Percentiles rank a stretch among this genome's conserved stretches.
Conservation (phyloP, 64 coral and sea anemone species). For the Stichodactyla mertensii region DNA sequence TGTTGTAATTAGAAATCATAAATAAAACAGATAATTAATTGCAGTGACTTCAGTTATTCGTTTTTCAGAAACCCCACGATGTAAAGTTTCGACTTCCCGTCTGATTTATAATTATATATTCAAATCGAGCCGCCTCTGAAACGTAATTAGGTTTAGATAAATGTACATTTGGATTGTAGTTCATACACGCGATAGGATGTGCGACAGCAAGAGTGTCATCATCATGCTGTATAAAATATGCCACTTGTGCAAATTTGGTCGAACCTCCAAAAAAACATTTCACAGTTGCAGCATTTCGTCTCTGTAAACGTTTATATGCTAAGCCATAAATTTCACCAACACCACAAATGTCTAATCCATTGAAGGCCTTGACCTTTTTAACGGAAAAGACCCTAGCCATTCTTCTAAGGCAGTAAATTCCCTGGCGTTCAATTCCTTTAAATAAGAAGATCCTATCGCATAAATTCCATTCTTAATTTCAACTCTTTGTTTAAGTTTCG, state of each 20-base stretch:
- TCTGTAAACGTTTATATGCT: conserved; percentile 40
- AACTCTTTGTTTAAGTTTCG: background rate
- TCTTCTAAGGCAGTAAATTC: conserved; percentile 20
- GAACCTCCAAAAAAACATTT: conserved; percentile 11
- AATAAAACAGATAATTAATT: too few species aligned
- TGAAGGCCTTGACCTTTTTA: conserved; percentile 28
- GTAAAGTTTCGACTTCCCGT: too few species aligned
- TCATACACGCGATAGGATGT: conserved; percentile 4
- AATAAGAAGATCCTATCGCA: background rate
- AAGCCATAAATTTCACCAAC: conserved; percentile 35
- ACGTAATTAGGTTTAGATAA: too few species aligned
- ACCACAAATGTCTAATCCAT: conserved; percentile 24
- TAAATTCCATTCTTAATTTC: conserved; percentile 20
- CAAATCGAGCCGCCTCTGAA: too few species aligned
- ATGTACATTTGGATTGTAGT: conserved; percentile 13
- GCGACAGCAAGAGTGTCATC: conserved; percentile 22
- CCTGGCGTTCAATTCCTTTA: background rate
- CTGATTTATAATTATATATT: too few species aligned
- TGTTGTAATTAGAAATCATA: too few species aligned
- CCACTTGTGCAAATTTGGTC: conserved; percentile 27
- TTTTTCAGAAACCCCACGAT: too few species aligned
- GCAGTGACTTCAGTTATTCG: too few species aligned
- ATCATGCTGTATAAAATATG: conserved; percentile 29
- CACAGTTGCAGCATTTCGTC: conserved; percentile 40
- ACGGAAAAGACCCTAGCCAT: conserved; percentile 2